phyloP scores from a whole-genome alignment of 1,140 invertebrate genomes.

The Drosophila ohnishii region DNA sequence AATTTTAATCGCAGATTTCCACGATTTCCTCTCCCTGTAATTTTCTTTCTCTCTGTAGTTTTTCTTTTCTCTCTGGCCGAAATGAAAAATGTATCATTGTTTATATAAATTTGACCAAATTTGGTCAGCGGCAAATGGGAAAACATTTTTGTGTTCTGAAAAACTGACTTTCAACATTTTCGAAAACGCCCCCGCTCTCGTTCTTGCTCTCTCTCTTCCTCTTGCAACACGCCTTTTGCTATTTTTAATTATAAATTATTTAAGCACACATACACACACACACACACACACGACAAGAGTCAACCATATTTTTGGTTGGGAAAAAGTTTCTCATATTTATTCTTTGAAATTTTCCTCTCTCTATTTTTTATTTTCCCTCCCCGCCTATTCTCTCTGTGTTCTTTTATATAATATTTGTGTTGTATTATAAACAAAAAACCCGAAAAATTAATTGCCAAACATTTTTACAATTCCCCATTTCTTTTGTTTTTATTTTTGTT shows the following conservation, averaged over 20 bases:
- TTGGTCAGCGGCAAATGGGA: constrained; percentile 56
- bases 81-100: constrained; percentile 50
- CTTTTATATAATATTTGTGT: constrained; percentile 51
- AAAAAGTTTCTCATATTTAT: constrained; percentile 31
- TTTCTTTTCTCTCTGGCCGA: neutral
- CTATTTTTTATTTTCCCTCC: neutral
- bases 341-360: constrained; percentile 8
- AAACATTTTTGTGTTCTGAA: constrained; percentile 46
- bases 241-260: constrained; percentile 79
- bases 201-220: constrained; percentile 27
- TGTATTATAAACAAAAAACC: constrained; percentile 41
- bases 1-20: constrained; percentile 35
- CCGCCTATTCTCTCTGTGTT: neutral
- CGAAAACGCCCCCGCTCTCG: constrained; percentile 31
- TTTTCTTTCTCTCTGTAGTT: neutral
- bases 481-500: constrained; percentile 9
- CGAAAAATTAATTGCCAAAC: constrained; percentile 62
- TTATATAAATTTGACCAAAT: constrained; percentile 77
- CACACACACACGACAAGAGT: constrained; percentile 30
- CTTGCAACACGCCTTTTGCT: constrained; percentile 65
- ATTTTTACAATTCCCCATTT: constrained; percentile 36
- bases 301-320: constrained; percentile 26
- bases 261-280: constrained; percentile 47
- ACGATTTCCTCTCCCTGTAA: neutral
- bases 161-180: constrained; percentile 48